Evolutionary conservation across 2,888 invertebrate genomes (phyloP), one percentile per base, ranked within the genome.

Genomic region (Synergus laeviventris): DNA sequence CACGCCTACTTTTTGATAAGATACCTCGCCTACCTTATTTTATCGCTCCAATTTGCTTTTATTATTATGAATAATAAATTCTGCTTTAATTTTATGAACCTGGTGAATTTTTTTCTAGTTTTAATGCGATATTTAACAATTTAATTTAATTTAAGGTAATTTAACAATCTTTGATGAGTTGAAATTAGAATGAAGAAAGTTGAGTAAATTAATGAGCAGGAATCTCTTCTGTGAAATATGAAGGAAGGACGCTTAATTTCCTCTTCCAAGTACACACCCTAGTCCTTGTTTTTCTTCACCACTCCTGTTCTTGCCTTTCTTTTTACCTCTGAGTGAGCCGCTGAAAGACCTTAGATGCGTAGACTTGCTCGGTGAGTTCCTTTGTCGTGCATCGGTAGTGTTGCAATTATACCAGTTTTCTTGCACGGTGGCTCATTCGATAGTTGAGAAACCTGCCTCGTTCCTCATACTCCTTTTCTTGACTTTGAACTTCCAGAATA

Each of bases 341-440:
- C 56, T 56, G 21, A 18, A n/a, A 56, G 56, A 56, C 4, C 21
- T 56, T n/a, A 56, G 21, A 24, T 21, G 18, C 54, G 70, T 73
- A 76, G 59, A 73, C 73, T 73, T 61, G 74, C 76, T 75, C 39
- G 66, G 73, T 59, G 75, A 77, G 79, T 75, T 76, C 74, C 77
- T 79, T 79, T 79, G 79, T 79, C 77, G 76, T 75, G 61, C 76
- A 78, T 79, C 74, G 61, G 76, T 77, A 77, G 75, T 77, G 74
- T 76, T 70, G 76, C 75, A 79, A 79, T 79, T 79, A 79, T 79
- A 76, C 77, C 74, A 76, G 77, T 79, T 79, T 78, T 76, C 76
- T 78, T 79, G 62, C 70, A 21, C n/a, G 64, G 73, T 73, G 62
- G 77, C 73, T 78, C 75, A 74, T 76, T 74, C 49, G 24, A 8